phyloP scores from a whole-genome alignment of 1,140 invertebrate species.

The Nasonia giraulti region DNA sequence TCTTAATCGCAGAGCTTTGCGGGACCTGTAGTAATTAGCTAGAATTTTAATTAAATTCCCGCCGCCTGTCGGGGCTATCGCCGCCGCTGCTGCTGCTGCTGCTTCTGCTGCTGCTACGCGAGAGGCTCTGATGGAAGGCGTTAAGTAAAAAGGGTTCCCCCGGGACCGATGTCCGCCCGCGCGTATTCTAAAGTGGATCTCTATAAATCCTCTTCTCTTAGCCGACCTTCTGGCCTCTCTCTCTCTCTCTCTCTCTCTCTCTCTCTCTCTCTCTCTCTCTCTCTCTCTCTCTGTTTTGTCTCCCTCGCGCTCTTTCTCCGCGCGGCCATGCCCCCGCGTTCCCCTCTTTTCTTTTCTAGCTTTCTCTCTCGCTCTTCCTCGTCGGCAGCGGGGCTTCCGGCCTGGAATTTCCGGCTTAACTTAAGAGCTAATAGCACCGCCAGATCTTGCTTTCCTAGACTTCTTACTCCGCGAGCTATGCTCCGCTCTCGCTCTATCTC shows the following conservation, averaged over 20 bases:
- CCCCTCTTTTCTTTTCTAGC: slow-evolving; percentile 18
- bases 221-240: not conserved
- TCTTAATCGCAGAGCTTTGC: slow-evolving; percentile 19
- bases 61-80: too few species aligned
- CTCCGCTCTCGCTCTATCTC: not conserved
- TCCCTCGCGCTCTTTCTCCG: slow-evolving; percentile 16
- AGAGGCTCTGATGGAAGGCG: slow-evolving; percentile 44
- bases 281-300: not conserved
- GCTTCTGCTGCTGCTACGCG: not conserved
- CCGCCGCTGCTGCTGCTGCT: not conserved
- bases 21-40: slow-evolving; percentile 56
- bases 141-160: slow-evolving; percentile 58
- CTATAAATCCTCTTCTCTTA: slow-evolving; percentile 61
- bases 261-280: slow-evolving; percentile 14
- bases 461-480: not conserved
- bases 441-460: slow-evolving; percentile 18
- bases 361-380: slow-evolving; percentile 4
- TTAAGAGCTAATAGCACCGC: slow-evolving; percentile 66
- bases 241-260: not conserved
- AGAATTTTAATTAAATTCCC: slow-evolving; percentile 63
- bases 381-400: slow-evolving; percentile 54
- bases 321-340: not conserved
- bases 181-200: slow-evolving; percentile 56
- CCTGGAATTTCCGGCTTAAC: slow-evolving; percentile 65
- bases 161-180: slow-evolving; percentile 53